These are phyloP conservation scores for Ambastaia sidthimunki DNA, from an alignment of 2,797 vertebrate species.

Conservation along the genomic window DNA sequence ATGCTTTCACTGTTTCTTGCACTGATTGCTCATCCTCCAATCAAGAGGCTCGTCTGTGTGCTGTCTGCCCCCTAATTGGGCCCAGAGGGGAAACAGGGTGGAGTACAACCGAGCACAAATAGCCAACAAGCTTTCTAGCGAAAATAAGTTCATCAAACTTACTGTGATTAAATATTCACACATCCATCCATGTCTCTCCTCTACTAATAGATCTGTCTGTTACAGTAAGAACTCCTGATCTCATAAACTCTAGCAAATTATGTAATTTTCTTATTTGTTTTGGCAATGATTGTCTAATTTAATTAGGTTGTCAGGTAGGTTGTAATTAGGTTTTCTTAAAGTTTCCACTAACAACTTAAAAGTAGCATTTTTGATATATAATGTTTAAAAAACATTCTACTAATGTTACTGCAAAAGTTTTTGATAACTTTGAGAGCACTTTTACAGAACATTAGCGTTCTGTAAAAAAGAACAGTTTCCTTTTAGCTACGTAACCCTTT, in stretches of 20 bases:
- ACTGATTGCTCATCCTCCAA: slow-evolving; percentile 10
- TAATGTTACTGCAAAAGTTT: too few relatives aligned
- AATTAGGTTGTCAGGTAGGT: background rate
- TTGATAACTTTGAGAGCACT: too few relatives aligned
- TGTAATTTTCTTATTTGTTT: background rate
- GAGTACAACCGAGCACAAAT: background rate
- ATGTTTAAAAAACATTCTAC: too few relatives aligned
- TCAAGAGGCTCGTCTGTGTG: background rate
- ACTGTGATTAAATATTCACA: slow-evolving; percentile 26
- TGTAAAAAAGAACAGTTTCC: too few relatives aligned
- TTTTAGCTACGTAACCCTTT: background rate
- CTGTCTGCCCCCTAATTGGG: slow-evolving; percentile 6
- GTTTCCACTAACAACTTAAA: too few relatives aligned
- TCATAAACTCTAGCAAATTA: background rate
- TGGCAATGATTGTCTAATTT: background rate
- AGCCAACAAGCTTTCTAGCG: slow-evolving; percentile 1
- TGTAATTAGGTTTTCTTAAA: too few relatives aligned
- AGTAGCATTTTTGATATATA: too few relatives aligned
- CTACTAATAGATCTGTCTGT: background rate
- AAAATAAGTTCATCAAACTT: background rate
- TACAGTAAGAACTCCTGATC: background rate
- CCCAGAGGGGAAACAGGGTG: background rate
- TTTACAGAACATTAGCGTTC: too few relatives aligned
- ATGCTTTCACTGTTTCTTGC: slow-evolving; percentile 11
- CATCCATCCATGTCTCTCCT: background rate